Percentiles rank a stretch among this genome's conserved stretches.
Evolutionary conservation across 1,140 invertebrate genomes (phyloP).

Genomic region (Penaeus vannamei): DNA sequence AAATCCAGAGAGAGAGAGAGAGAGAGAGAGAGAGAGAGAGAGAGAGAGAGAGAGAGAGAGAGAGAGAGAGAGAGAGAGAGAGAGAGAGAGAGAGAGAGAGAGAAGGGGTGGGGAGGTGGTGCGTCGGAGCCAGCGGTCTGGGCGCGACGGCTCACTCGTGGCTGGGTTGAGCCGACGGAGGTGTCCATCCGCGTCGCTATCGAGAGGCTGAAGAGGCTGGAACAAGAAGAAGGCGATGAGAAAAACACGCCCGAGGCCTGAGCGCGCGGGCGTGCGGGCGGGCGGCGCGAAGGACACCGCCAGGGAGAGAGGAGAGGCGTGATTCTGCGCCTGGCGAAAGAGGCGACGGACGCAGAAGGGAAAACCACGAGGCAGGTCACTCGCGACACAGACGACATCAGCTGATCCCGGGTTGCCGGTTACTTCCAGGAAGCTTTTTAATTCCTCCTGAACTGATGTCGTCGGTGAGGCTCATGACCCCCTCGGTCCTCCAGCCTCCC

Average conservation of each 20-base stretch:
- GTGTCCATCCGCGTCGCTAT: conserved; percentile 28
- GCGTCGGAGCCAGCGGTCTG: conserved; percentile 8
- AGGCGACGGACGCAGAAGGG: too few species aligned
- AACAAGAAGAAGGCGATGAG: conserved; percentile 54
- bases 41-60: not conserved
- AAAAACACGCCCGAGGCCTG: conserved; percentile 19
- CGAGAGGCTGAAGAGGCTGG: conserved; percentile 47
- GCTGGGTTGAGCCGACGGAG: not conserved
- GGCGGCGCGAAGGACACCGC: not conserved
- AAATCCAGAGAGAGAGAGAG: not conserved
- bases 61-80: not conserved
- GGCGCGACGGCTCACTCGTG: conserved; percentile 1
- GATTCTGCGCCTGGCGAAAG: too few species aligned
- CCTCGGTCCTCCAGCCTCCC: too few species aligned
- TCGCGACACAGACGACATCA: too few species aligned
- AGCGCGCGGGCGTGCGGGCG: not conserved
- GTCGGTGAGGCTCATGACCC: too few species aligned
- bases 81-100: not conserved
- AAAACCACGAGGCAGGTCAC: too few species aligned
- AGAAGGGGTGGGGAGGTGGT: conserved; percentile 26
- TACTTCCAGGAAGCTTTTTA: too few species aligned
- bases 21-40: not conserved
- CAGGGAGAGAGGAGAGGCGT: not conserved
- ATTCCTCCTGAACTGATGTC: too few species aligned
- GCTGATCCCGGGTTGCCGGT: too few species aligned